Conservation (phyloP, 2,797 vertebrate genomes). For the Acipenser oxyrinchus region DNA sequence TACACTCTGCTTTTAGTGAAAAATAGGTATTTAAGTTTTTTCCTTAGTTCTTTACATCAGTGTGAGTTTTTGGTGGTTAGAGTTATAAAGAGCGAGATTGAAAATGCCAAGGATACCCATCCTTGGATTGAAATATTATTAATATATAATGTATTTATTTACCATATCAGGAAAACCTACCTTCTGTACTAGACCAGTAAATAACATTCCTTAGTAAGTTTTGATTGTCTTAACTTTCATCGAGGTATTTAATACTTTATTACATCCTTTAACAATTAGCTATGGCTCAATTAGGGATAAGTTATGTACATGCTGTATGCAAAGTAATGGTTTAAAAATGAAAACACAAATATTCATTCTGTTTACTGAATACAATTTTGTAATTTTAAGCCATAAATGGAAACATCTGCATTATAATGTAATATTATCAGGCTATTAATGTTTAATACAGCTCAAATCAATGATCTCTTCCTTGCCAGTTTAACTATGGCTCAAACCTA, state of each 20-base stretch:
- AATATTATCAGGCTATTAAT: constrained; percentile 20
- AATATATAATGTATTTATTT: no score
- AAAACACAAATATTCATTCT: background rate
- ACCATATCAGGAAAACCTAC: no score
- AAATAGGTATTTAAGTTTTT: no score
- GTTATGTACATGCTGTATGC: background rate
- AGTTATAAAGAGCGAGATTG: no score
- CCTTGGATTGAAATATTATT: no score
- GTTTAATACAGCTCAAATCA: constrained; percentile 27
- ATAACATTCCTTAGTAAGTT: no score
- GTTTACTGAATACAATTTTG: background rate
- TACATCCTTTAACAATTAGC: background rate
- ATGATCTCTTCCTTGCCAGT: constrained; percentile 14
- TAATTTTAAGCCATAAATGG: background rate
- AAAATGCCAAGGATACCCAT: no score
- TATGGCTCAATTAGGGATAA: background rate
- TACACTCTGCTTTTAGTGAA: no score
- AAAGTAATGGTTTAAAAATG: background rate
- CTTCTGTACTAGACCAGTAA: no score
- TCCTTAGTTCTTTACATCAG: no score
- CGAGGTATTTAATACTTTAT: background rate
- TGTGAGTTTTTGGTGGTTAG: no score
- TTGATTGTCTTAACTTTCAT: no score
- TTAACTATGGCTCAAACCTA: background rate
- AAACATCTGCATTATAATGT: constrained; percentile 17